These are phyloP conservation scores for Thymelicus lineola DNA, from an alignment of 2,888 invertebrate genomes.

Conservation along the genomic window DNA sequence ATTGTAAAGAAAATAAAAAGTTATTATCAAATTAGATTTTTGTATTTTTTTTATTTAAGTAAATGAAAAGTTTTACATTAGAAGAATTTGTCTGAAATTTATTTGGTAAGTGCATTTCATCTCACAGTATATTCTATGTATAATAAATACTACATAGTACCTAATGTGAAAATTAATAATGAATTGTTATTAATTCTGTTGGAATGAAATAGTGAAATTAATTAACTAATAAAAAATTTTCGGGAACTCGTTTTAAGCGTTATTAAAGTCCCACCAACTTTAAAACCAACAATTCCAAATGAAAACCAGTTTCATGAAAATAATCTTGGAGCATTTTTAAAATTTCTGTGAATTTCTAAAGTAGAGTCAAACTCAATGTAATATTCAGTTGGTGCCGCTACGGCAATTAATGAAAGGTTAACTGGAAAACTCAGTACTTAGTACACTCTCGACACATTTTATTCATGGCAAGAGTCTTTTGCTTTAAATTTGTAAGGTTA, in stretches of 20 bases:
- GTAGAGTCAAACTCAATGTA: constrained; percentile 40
- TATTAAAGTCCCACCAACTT: constrained; percentile 1
- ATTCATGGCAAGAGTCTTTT: constrained; percentile 64
- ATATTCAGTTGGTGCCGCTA: constrained; percentile 41
- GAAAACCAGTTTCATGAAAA: constrained; percentile 22
- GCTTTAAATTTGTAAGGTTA: constrained; percentile 62
- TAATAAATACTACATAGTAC: too few relatives aligned
- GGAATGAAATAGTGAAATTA: not conserved
- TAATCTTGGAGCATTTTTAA: constrained; percentile 31
- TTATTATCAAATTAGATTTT: too few relatives aligned
- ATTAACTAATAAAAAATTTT: not conserved
- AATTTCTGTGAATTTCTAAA: constrained; percentile 31
- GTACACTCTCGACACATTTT: constrained; percentile 65
- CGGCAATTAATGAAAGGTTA: constrained; percentile 64
- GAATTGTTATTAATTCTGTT: not conserved
- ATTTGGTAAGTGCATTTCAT: too few relatives aligned
- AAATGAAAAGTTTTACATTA: too few relatives aligned
- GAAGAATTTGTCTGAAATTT: too few relatives aligned
- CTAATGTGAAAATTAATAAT: too few relatives aligned
- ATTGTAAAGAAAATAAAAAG: too few relatives aligned
- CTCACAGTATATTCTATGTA: too few relatives aligned
- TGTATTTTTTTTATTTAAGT: too few relatives aligned
- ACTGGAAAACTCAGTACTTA: constrained; percentile 59
- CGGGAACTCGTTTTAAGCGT: constrained; percentile 5
- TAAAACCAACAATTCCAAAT: constrained; percentile 16